Conservation (phyloP, 2,797 vertebrate species). For the Fundulus diaphanus region DNA sequence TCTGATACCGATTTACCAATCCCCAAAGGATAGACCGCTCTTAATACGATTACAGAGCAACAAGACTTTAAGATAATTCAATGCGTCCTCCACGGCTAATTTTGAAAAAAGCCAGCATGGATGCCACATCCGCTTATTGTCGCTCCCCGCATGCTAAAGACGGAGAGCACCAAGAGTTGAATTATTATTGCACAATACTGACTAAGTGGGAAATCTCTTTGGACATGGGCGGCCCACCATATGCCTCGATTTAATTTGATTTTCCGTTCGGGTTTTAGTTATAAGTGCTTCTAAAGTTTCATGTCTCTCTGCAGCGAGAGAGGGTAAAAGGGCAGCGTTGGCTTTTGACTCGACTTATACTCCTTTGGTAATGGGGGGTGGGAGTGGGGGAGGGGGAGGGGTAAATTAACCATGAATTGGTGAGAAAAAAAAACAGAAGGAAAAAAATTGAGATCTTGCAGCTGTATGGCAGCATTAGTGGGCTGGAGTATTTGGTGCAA, state of each 20-base stretch:
- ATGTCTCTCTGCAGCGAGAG: constrained; percentile 60
- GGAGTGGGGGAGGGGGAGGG: constrained; percentile 22
- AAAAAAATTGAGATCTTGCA: constrained; percentile 41
- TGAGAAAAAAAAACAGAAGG: background rate
- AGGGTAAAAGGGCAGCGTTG: constrained; percentile 58
- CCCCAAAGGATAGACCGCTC: constrained; percentile 63
- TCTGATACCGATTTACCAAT: constrained; percentile 64
- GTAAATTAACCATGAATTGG: constrained; percentile 61
- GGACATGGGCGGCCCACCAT: constrained; percentile 74
- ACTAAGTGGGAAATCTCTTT: constrained; percentile 78
- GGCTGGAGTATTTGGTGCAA: constrained; percentile 55
- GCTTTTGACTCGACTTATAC: constrained; percentile 62
- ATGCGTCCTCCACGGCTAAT: constrained; percentile 73
- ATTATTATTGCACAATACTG: constrained; percentile 79
- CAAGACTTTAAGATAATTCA: constrained; percentile 80
- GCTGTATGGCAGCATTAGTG: constrained; percentile 57
- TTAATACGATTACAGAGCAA: constrained; percentile 80
- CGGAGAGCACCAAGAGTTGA: constrained; percentile 66
- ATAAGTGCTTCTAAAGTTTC: constrained; percentile 71
- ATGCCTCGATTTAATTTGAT: constrained; percentile 81
- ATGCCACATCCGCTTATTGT: constrained; percentile 78
- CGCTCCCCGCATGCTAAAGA: constrained; percentile 54
- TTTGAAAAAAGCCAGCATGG: constrained; percentile 61
- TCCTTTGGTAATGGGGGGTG: constrained; percentile 47
- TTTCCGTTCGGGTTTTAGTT: constrained; percentile 71